Conservation (phyloP, 2,888 invertebrate genomes). For the Eupsilia transversa region DNA sequence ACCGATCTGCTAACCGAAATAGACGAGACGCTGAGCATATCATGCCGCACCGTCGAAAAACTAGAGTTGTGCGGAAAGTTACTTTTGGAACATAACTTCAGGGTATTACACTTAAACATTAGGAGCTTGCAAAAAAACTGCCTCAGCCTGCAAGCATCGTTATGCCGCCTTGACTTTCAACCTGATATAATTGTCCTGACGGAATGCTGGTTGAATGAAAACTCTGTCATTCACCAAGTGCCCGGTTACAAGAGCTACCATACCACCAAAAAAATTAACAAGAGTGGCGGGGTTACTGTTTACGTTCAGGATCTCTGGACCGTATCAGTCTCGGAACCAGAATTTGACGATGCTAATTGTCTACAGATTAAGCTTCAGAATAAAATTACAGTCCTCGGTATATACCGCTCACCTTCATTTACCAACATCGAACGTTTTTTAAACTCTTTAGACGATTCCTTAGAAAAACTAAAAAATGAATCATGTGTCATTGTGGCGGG, state of each 20-base stretch:
- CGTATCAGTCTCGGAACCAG: background rate
- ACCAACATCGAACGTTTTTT: background rate
- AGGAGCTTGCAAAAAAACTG: background rate
- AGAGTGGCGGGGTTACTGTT: background rate
- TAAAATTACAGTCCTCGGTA: background rate
- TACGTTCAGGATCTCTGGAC: background rate
- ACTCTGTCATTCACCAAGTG: background rate
- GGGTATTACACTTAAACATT: background rate
- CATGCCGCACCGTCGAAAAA: background rate
- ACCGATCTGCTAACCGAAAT: background rate
- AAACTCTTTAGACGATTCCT: background rate
- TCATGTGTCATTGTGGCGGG: background rate
- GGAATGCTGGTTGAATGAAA: background rate
- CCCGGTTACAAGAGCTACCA: background rate
- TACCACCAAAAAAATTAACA: background rate
- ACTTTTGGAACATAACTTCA: background rate
- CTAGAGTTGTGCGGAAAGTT: background rate
- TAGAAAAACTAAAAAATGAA: background rate
- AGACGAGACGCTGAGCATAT: background rate
- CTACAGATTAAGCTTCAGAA: background rate
- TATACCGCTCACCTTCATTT: background rate
- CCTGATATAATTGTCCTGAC: background rate
- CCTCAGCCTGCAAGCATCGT: background rate
- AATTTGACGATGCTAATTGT: background rate
- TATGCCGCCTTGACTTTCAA: background rate